phyloP scores from a whole-genome alignment of 2,888 invertebrate species.

The Troilus luridus region DNA sequence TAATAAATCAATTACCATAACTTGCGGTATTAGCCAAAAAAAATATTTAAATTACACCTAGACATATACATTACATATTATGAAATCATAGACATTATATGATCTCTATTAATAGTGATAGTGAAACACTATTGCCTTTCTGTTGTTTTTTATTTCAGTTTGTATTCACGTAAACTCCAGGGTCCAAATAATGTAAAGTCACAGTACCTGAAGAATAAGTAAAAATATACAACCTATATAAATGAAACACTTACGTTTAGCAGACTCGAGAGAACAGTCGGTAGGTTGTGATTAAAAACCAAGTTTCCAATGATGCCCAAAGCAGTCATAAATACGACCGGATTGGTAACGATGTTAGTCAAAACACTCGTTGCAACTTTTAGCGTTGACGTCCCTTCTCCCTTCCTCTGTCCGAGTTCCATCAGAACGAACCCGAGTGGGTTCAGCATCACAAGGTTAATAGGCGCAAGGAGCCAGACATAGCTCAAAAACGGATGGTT shows the following conservation, averaged over 20 bases:
- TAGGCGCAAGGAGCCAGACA: slow-evolving; percentile 93
- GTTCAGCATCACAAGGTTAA: slow-evolving; percentile 92
- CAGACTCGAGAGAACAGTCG: slow-evolving; percentile 81
- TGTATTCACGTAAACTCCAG: too few species aligned
- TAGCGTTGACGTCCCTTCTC: slow-evolving; percentile 51
- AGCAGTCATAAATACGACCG: slow-evolving; percentile 93
- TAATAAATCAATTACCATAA: too few species aligned
- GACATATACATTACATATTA: too few species aligned
- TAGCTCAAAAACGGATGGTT: slow-evolving; percentile 92
- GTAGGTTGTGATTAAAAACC: slow-evolving; percentile 83
- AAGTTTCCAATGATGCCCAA: slow-evolving; percentile 90
- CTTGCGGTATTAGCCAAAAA: too few species aligned
- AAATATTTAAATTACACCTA: too few species aligned
- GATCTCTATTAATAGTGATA: too few species aligned
- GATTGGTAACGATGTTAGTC: slow-evolving; percentile 87
- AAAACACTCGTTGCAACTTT: slow-evolving; percentile 67
- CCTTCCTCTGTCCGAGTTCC: slow-evolving; percentile 80
- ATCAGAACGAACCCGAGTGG: slow-evolving; percentile 91
- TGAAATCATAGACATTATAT: too few species aligned
- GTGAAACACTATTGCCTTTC: too few species aligned
- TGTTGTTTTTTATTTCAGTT: too few species aligned
- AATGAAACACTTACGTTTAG: slow-evolving; percentile 75
- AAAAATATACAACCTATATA: background rate
- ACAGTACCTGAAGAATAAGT: background rate
- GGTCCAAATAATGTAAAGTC: background rate